These are phyloP conservation scores for Syngnathus rostellatus DNA, from an alignment of 2,797 vertebrate species.

Conservation along the genomic window DNA sequence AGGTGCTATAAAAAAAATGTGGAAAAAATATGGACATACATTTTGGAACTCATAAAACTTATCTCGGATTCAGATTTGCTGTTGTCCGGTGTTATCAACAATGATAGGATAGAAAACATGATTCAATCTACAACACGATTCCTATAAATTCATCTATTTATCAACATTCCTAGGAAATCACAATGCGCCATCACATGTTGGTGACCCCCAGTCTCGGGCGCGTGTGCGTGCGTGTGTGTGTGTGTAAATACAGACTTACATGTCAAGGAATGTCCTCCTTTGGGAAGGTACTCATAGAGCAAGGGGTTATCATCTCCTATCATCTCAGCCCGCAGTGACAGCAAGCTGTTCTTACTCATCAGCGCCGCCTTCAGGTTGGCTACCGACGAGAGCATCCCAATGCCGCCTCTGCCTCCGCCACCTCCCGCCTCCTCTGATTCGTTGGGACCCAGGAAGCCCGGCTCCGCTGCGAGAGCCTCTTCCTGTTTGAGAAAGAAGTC, in stretches of 20 bases:
- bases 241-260: conserved; percentile 75
- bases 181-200: not conserved
- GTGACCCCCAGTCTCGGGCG: no score
- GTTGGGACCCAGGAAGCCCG: conserved; percentile 70
- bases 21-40: no score
- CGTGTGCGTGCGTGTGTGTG: not conserved
- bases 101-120: no score
- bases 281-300: conserved; percentile 93
- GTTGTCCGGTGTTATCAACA: no score
- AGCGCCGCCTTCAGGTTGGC: conserved; percentile 92
- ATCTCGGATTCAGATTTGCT: no score
- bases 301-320: conserved; percentile 89
- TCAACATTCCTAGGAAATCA: not conserved
- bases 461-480: conserved; percentile 75
- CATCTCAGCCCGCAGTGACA: conserved; percentile 90
- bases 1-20: no score
- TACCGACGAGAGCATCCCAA: conserved; percentile 74
- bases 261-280: conserved; percentile 87
- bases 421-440: conserved; percentile 81
- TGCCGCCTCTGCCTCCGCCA: conserved; percentile 77
- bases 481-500: conserved; percentile 82
- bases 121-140: no score
- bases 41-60: no score
- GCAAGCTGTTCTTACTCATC: conserved; percentile 96
- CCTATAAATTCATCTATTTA: no score